A percentile compares a stretch with the other conserved stretches of the same genome.
These are phyloP conservation scores for Ataeniobius toweri DNA, from an alignment of 2,797 vertebrate species.

Conservation along the genomic window DNA sequence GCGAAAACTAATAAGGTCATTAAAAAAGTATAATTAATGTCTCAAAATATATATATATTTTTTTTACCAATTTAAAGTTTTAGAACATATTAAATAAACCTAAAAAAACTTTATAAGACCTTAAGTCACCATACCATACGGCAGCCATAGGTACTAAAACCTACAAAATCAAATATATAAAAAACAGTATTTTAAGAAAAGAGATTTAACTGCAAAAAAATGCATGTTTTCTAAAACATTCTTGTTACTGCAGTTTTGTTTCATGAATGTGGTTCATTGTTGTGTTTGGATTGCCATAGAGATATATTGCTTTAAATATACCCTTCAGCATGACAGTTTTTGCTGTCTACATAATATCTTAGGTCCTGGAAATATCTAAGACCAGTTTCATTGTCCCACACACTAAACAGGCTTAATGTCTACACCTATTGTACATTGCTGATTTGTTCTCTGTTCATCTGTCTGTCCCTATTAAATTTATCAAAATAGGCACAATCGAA, in stretches of 20 bases:
- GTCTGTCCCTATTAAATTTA: slow-evolving; percentile 33
- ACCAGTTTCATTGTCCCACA: neutral
- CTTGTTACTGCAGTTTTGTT: neutral
- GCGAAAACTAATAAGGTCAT: neutral
- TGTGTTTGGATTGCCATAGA: neutral
- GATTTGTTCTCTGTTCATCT: slow-evolving; percentile 9
- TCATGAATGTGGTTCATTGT: neutral
- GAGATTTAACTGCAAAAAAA: neutral
- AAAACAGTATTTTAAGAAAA: neutral
- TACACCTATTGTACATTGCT: neutral
- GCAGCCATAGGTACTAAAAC: neutral
- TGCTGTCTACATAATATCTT: neutral
- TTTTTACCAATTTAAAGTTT: neutral
- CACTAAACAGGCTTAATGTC: neutral
- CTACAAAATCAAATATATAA: too few relatives aligned
- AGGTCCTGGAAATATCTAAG: neutral
- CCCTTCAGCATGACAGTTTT: neutral
- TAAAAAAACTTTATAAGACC: neutral
- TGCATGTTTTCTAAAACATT: neutral
- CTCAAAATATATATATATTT: neutral
- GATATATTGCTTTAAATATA: neutral
- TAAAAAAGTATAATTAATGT: neutral
- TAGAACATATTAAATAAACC: neutral
- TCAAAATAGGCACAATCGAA: slow-evolving; percentile 31
- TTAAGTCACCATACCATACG: neutral